Evolutionary conservation across 2,888 invertebrate genomes (phyloP), one percentile per base, ranked within the genome.

Genomic region (Oscheius sp.): DNA sequence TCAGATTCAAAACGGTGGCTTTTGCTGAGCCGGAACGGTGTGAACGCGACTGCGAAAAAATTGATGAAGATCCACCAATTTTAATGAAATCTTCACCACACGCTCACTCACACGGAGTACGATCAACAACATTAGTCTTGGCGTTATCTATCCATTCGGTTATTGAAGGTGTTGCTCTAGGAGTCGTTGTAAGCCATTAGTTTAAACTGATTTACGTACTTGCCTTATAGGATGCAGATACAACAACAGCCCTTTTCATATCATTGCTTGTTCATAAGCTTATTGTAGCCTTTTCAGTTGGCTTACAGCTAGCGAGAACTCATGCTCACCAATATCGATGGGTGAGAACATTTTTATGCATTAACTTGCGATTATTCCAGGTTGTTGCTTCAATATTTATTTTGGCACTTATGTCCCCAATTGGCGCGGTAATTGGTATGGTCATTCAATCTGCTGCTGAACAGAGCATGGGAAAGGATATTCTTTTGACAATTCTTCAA

Each of bases 401-500:
- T 2, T 87, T 89, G 61, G 91, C 92, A 0, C 83, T 91, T 57
- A 91, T 92, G n/a, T 91, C 92, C 3, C 92, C 92, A 0, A 78
- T 92, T 64, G 92, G 92, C 3, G 81, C 82, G 5, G 3, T 80
- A 6, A 63, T 83, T 55, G 86, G 86, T 31, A 74, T 86, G 72
- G 52, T 73, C 20, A 74, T 85, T 15, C 69, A 78, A 39, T 65
- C 72, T 10, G 77, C 78, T 8, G 70, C 57, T 1, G 72, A 71
- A n/a, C 69, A 78, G 42, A 67, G 74, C 12, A 50, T 73, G 27
- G 34, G 55, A 8, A 73, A 79, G 39, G 82, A 79, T 46, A 23
- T 75, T 27, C 67, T 79, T 29, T 70, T 86, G 10, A 74, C 81
- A 1, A 77, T 90, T 48, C 85, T 90, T 15, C 92, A 95, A 89